Percentiles rank a stretch among this genome's conserved stretches.
Evolutionary conservation across 2,113 vertebrate species (phyloP).

Genomic region (Thinocorus orbignyianus): DNA sequence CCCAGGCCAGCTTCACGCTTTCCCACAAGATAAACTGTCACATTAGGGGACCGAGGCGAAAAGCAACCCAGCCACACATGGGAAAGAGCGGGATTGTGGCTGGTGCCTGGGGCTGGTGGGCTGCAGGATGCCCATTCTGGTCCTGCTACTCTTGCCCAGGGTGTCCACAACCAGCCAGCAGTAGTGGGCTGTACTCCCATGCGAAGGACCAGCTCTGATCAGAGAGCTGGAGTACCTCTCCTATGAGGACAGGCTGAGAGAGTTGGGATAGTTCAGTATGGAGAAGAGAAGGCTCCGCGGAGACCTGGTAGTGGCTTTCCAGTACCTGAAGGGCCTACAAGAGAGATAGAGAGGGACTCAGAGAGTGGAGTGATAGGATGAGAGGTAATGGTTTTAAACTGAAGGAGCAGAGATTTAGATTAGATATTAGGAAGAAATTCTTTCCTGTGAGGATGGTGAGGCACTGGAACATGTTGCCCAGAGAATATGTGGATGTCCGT

Average conservation of each 20-base stretch:
- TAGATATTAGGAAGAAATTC: background rate
- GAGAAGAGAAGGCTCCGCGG: background rate
- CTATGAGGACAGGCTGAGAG: background rate
- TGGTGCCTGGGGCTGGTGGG: rapidly evolving
- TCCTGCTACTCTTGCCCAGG: background rate
- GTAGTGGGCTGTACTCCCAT: background rate
- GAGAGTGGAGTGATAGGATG: background rate
- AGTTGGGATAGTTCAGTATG: background rate
- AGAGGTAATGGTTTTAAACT: background rate
- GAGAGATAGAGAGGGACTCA: background rate
- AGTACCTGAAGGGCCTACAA: background rate
- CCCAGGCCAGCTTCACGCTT: background rate
- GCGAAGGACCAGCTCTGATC: background rate
- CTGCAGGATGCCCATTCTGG: background rate
- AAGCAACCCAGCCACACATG: background rate
- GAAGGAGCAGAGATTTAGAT: background rate
- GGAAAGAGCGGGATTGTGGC: rapidly evolving
- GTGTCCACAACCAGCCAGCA: background rate
- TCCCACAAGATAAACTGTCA: background rate
- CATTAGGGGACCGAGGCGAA: rapidly evolving
- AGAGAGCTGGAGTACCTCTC: background rate
- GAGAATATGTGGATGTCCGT: background rate
- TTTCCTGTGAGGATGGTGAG: background rate
- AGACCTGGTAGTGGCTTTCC: background rate
- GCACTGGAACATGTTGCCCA: background rate